Conservation (phyloP, 2,113 vertebrate genomes). For the Gorsachius goisagi region DNA sequence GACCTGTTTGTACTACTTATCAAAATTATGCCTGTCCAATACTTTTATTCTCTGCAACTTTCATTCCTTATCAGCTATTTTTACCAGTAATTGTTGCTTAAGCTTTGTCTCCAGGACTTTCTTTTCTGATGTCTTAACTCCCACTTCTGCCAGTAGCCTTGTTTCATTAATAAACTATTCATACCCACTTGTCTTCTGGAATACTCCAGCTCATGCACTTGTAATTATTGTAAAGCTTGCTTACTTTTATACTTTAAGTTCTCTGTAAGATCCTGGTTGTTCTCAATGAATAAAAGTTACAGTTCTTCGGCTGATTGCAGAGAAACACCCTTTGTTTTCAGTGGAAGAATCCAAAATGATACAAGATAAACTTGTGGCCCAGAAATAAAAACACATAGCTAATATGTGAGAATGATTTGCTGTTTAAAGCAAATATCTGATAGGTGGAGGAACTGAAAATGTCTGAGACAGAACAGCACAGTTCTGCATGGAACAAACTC, state of each 20-base stretch:
- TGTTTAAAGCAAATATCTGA: background rate
- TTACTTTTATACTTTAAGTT: constrained; percentile 17
- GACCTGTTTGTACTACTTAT: background rate
- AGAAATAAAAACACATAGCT: background rate
- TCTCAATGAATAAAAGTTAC: background rate
- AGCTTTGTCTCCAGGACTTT: background rate
- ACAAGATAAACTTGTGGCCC: background rate
- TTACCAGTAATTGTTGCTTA: background rate
- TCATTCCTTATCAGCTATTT: background rate
- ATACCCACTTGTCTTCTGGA: constrained; percentile 29
- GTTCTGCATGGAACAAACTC: too few relatives aligned
- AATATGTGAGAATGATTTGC: background rate
- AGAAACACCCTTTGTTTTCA: background rate
- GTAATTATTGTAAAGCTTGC: constrained; percentile 19
- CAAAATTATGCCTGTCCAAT: background rate
- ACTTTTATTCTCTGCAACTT: background rate
- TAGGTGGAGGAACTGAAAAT: background rate
- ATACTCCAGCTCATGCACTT: background rate
- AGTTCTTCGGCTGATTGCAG: background rate
- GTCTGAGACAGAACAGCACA: background rate
- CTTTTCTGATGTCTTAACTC: background rate
- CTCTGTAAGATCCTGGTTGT: background rate
- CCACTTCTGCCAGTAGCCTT: background rate
- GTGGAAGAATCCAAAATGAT: background rate
- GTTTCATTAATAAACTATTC: constrained; percentile 30